These are phyloP conservation scores for Lapara coniferarum DNA, from an alignment of 2,888 invertebrate genomes.

Conservation along the genomic window DNA sequence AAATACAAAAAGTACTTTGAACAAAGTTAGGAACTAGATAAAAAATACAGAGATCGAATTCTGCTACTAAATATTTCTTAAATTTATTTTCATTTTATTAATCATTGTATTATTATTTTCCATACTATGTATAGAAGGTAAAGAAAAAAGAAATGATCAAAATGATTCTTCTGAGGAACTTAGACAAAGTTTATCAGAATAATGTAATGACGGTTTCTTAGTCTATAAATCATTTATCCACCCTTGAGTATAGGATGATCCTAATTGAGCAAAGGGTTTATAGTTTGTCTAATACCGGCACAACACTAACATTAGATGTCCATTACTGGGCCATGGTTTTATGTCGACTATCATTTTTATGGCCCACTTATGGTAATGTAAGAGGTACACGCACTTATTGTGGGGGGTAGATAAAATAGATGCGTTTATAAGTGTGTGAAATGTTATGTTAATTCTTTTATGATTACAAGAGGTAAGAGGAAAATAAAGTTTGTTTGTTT, in stretches of 20 bases:
- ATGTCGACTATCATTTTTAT: conserved; percentile 56
- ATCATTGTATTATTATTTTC: too few species aligned
- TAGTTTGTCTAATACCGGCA: conserved; percentile 31
- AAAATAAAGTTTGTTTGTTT: too few species aligned
- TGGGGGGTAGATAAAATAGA: conserved; percentile 52
- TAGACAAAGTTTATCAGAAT: too few species aligned
- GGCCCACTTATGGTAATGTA: conserved; percentile 64
- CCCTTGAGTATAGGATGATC: neutral
- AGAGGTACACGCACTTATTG: conserved; percentile 41
- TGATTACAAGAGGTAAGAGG: neutral
- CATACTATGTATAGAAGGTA: too few species aligned
- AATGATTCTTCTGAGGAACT: too few species aligned
- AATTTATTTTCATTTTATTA: too few species aligned
- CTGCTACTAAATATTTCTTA: too few species aligned
- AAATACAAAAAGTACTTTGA: conserved; percentile 44
- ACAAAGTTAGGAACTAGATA: neutral
- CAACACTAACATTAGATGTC: conserved; percentile 30
- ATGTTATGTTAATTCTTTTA: conserved; percentile 38
- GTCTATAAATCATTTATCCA: neutral
- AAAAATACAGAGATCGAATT: too few species aligned
- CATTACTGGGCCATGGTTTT: conserved; percentile 43
- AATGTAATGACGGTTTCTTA: neutral
- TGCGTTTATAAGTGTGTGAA: conserved; percentile 53
- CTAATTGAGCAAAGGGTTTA: conserved; percentile 1
- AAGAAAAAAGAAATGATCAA: too few species aligned